Conservation (phyloP, 92 coral and sea anemone species). For the Isaurus tuberculatus region DNA sequence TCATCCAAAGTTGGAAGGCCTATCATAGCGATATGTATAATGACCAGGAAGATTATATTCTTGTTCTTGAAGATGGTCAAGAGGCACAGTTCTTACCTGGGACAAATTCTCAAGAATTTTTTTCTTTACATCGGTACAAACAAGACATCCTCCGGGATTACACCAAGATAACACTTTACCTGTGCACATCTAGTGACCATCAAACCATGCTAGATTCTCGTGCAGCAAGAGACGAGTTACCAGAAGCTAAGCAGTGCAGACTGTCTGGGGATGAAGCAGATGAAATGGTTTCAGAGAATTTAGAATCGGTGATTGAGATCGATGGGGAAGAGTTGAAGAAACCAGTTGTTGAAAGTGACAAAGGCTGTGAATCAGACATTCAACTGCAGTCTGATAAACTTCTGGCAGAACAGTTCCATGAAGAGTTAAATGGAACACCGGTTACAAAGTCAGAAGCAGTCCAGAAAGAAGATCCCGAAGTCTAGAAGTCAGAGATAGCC, state of each 20-base stretch:
- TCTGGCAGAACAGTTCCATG: slow-evolving; percentile 33
- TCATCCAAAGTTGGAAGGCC: slow-evolving; percentile 45
- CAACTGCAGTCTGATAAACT: slow-evolving; percentile 33
- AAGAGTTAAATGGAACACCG: slow-evolving; percentile 30
- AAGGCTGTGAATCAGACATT: slow-evolving; percentile 23
- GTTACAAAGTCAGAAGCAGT: slow-evolving; percentile 33
- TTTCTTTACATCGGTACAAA: slow-evolving; percentile 39
- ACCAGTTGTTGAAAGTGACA: slow-evolving; percentile 35
- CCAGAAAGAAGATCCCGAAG: slow-evolving; percentile 20
- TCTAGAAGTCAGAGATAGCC: slow-evolving; percentile 38
- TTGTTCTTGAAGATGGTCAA: slow-evolving; percentile 50
- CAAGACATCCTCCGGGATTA: slow-evolving; percentile 52
- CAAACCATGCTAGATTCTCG: slow-evolving; percentile 27
- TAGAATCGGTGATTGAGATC: slow-evolving; percentile 21
- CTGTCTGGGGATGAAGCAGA: slow-evolving; percentile 32
- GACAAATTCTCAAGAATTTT: slow-evolving; percentile 46
- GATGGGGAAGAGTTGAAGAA: slow-evolving; percentile 24
- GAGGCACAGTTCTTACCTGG: slow-evolving; percentile 55
- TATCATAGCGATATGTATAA: slow-evolving; percentile 45
- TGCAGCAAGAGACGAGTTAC: slow-evolving; percentile 16
- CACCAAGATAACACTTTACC: slow-evolving; percentile 48
- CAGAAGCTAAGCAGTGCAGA: slow-evolving; percentile 40
- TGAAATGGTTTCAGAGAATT: slow-evolving; percentile 10
- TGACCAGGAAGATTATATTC: slow-evolving; percentile 51
- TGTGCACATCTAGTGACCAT: slow-evolving; percentile 48